These are phyloP conservation scores for Macrobrachium nipponense DNA, from an alignment of 1,140 invertebrate species.

Conservation along the genomic window DNA sequence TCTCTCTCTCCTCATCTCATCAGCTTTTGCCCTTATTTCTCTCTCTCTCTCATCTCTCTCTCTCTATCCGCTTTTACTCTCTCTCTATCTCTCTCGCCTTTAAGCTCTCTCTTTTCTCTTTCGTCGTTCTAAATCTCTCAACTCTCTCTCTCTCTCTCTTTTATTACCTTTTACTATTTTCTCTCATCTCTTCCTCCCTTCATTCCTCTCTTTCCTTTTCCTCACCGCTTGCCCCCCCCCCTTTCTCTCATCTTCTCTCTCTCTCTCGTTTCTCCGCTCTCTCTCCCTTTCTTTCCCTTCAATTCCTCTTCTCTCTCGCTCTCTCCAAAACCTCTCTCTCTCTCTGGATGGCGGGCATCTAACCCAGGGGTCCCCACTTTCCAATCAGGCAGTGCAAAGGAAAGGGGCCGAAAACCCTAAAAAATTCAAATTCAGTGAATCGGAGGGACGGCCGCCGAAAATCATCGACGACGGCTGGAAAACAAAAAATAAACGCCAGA, in stretches of 20 bases:
- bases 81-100: neutral
- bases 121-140: neutral
- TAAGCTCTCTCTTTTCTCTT: neutral
- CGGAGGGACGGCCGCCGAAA: no score
- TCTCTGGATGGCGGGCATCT: neutral
- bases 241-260: neutral
- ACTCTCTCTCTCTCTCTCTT: slow-evolving; percentile 12
- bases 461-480: no score
- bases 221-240: neutral
- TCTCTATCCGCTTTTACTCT: neutral
- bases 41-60: neutral
- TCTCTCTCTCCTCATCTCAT: neutral
- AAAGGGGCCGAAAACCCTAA: no score
- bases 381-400: neutral
- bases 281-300: neutral
- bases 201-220: neutral
- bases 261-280: neutral
- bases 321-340: slow-evolving; percentile 14
- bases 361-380: neutral
- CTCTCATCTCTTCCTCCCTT: neutral
- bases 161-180: neutral
- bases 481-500: no score
- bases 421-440: no score
- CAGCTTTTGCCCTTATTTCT: neutral
- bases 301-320: neutral